These are phyloP conservation scores for Akabosia matsudoensis DNA, from an alignment of 1,140 invertebrate genomes.

Conservation along the genomic window DNA sequence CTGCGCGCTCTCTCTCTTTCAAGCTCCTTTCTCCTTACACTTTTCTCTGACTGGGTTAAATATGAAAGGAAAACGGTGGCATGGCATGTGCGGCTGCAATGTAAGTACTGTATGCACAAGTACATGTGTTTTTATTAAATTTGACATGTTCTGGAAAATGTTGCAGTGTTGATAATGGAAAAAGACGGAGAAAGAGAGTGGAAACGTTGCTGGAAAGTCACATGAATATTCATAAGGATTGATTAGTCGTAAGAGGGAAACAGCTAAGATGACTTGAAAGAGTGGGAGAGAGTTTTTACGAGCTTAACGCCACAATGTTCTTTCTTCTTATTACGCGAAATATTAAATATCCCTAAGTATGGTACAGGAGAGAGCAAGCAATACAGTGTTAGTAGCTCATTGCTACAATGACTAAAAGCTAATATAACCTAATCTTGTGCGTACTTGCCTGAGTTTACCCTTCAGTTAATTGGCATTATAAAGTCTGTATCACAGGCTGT, in stretches of 20 bases:
- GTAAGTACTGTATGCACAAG: too few species aligned
- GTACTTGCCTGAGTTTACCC: not conserved
- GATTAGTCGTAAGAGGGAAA: constrained; percentile 15
- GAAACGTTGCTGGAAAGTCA: not conserved
- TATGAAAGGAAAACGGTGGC: too few species aligned
- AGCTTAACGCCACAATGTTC: not conserved
- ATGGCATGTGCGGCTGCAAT: too few species aligned
- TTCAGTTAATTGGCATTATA: not conserved
- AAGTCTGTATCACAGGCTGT: not conserved
- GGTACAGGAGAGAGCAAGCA: too few species aligned
- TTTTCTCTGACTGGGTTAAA: too few species aligned
- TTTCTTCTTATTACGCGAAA: too few species aligned
- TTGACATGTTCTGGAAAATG: not conserved
- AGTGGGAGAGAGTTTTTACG: not conserved
- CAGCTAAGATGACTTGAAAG: constrained; percentile 10
- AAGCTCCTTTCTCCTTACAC: too few species aligned
- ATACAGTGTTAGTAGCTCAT: too few species aligned
- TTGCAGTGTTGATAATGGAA: not conserved
- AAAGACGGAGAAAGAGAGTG: not conserved
- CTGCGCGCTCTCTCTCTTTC: too few species aligned
- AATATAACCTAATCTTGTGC: too few species aligned
- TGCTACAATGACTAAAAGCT: too few species aligned
- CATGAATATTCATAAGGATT: constrained; percentile 23
- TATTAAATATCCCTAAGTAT: too few species aligned
- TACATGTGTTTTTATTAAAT: not conserved